phyloP scores from a whole-genome alignment of 2,888 invertebrate species.

The Tanaodytes sp. region DNA sequence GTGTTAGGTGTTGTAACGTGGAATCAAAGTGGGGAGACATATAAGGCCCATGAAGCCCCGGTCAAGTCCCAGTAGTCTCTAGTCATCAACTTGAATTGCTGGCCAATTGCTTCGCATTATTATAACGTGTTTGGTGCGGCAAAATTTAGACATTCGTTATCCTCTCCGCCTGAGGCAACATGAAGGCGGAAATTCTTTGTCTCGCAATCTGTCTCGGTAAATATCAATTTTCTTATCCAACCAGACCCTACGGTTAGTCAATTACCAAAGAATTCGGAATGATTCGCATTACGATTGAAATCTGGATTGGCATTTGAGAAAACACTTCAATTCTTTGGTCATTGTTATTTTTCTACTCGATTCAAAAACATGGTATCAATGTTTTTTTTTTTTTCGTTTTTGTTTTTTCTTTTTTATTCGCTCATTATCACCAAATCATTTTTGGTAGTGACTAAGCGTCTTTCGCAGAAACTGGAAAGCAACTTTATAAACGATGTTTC shows the following conservation, averaged over 20 bases:
- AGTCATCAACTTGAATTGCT: constrained; percentile 66
- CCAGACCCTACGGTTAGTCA: not conserved
- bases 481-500: constrained; percentile 47
- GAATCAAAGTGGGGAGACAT: constrained; percentile 69
- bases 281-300: no score
- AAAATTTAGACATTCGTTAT: constrained; percentile 31
- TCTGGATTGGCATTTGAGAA: no score
- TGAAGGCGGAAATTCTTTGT: constrained; percentile 66
- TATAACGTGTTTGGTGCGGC: constrained; percentile 40
- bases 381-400: no score
- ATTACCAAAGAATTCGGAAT: not conserved
- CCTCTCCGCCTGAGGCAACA: constrained; percentile 58
- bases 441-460: not conserved
- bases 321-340: no score
- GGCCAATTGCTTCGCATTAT: constrained; percentile 39
- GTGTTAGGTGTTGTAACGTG: constrained; percentile 55
- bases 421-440: no score
- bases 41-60: constrained; percentile 69
- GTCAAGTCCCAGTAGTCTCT: constrained; percentile 69
- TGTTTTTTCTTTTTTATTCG: no score
- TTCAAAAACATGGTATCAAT: no score
- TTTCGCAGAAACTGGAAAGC: constrained; percentile 53
- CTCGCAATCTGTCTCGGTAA: constrained; percentile 66
- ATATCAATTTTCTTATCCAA: constrained; percentile 46
- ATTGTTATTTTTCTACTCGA: no score